A percentile compares a stretch with the other conserved stretches of the same genome.
Conservation (phyloP, 1,140 invertebrate genomes). For the Cheumatopsyche charites region DNA sequence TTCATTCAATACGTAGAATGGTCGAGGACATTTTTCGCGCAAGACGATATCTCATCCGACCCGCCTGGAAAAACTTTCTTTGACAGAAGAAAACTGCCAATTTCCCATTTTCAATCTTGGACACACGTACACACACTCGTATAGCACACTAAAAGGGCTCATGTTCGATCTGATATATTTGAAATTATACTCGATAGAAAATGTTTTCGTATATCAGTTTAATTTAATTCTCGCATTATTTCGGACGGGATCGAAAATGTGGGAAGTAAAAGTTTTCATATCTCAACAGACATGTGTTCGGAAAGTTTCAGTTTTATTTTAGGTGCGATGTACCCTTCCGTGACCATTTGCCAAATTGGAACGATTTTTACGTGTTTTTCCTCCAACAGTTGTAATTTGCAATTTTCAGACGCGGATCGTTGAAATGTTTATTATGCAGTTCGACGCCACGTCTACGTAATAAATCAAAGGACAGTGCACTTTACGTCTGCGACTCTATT, state of each 20-base stretch:
- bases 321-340: background rate
- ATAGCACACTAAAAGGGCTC: too few relatives aligned
- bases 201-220: too few relatives aligned
- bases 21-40: too few relatives aligned
- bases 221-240: conserved; percentile 15
- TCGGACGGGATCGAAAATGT: background rate
- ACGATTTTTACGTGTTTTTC: background rate
- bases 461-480: too few relatives aligned
- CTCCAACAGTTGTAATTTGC: conserved; percentile 3
- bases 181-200: too few relatives aligned
- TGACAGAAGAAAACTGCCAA: conserved; percentile 28
- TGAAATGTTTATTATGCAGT: background rate
- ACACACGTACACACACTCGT: background rate
- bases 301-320: background rate
- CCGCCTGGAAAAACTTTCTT: conserved; percentile 9
- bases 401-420: background rate
- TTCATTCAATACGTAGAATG: too few relatives aligned
- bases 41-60: conserved; percentile 4
- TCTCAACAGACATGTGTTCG: too few relatives aligned
- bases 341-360: conserved; percentile 18
- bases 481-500: too few relatives aligned
- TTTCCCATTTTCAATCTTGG: conserved; percentile 28
- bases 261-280: too few relatives aligned
- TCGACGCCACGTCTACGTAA: too few relatives aligned
- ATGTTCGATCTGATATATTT: too few relatives aligned